These are phyloP conservation scores for Labrus mixtus DNA, from an alignment of 2,113 vertebrate species.

Conservation along the genomic window DNA sequence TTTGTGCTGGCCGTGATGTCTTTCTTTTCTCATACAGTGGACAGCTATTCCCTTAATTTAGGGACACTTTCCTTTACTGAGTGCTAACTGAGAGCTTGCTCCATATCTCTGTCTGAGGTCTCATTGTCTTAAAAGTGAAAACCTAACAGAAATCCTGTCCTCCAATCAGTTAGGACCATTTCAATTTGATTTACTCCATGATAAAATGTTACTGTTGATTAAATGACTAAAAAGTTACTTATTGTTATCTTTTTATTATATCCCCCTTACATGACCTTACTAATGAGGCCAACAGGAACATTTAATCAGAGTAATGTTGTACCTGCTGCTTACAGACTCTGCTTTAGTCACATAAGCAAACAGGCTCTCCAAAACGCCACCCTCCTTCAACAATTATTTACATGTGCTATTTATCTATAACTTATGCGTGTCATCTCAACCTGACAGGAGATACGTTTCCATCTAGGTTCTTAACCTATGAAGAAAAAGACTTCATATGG, in stretches of 20 bases:
- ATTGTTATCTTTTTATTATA: neutral
- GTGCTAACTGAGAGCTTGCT: neutral
- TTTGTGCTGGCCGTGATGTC: conserved; percentile 32
- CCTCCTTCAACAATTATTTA: neutral
- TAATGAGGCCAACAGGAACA: neutral
- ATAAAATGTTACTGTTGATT: conserved; percentile 12
- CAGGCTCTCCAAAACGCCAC: neutral
- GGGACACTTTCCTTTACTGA: conserved; percentile 1
- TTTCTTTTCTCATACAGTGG: conserved; percentile 24
- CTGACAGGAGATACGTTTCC: conserved; percentile 12
- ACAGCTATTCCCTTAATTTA: conserved; percentile 4
- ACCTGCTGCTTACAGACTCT: conserved; percentile 1
- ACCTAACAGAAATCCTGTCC: neutral
- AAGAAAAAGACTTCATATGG: neutral
- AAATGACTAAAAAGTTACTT: too few species aligned
- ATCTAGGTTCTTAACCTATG: neutral
- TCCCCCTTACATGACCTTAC: too few species aligned
- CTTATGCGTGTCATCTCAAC: neutral
- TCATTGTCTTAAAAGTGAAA: neutral
- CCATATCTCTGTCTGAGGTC: neutral
- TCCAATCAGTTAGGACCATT: conserved; percentile 9
- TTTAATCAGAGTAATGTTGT: neutral
- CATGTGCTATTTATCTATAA: conserved; percentile 9
- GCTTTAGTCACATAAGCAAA: conserved; percentile 4
- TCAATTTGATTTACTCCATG: conserved; percentile 19